Evolutionary conservation across 2,113 vertebrate species (phyloP), one percentile per base, ranked within the genome.

Genomic region (Protobothrops mucrosquamatus): DNA sequence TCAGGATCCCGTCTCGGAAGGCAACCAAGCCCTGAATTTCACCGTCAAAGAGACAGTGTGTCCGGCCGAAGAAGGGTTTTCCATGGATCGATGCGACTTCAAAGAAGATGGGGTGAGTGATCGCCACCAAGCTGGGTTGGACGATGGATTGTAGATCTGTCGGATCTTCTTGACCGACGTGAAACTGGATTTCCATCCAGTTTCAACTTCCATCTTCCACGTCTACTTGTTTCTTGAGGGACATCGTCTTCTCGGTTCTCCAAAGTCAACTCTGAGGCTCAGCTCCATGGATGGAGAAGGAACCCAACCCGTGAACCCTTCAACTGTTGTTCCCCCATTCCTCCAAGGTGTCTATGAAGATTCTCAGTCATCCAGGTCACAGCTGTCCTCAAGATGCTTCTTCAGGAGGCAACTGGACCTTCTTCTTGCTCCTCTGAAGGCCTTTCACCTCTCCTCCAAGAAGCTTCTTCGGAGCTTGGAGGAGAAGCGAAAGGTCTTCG

Each of bases 31-130:
- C 12, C 57, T 92, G 86, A 64, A 64, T 4, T 92, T 92, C 91
- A 39, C 22, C 29, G 29, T 92, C 9, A 23, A 64, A 52, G 46
- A 92, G n/a, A 92, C 85, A 0, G 91, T 39, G 48, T 92, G 91
- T 48, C 29, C 1, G 1, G 57, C 5, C 2, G 18, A 85, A 8
- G 56, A 92, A 59, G 57, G 34, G 6, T 26, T 2, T n/a, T n/a
- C 5, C 0, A 23, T 1, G 18, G 15, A 52, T 0, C 11, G 69
- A 39, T 88, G 91, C 11, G 29, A 54, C 85, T 88, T 88, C 85
- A 92, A 11, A 26, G 85, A 88, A 18, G 23, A 88, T 6, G 91
- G 91, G 91, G 91, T 92, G 87, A 88, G 86, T 46, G 2, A 10
- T 20, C 5, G 6, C 23, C 4, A 1, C 3, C 48, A 10, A 8